Base-by-base conservation (phyloP, 2,888 invertebrate species). In the Patella ulyssiponensis region DNA sequence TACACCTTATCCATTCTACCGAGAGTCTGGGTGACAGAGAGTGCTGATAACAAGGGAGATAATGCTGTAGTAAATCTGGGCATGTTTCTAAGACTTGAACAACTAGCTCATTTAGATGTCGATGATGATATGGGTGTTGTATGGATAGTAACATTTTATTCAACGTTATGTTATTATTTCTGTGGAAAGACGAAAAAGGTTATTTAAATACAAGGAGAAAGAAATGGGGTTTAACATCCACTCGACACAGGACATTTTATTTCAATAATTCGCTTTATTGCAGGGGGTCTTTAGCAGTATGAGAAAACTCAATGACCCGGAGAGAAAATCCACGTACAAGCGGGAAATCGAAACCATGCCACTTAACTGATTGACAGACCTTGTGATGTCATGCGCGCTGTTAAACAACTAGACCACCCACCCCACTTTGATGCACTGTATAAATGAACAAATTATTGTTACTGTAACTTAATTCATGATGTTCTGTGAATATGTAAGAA, bases 41-140 rank as follows among this genome's bases (percentile, higher is more conserved):
- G 44, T 82, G 79, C 20, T 81, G 79, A 51, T 89, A 53, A 5
- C 80, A 77, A 4, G 84, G 83, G 72, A 89, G 80, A 79, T 86
- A 89, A 79, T 84, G 80, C 27, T 80, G 79, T 27, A 88, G 74
- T 79, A 88, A 89, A 74, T 89, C 88, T 23, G 90, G 90, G 78
- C 88, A 89, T 5, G 85, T 82, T 15, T 78, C 76, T 70, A 90
- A 81, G 9, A 87, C 82, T 58, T 80, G 78, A 3, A 82, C 74
- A 44, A 89, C 82, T 51, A 90, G 83, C 23, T 87, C 85, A 71
- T 83, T 78, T 12, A 84, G 77, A 20, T 83, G 77, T 5, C 80
- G 58, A 70, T 84, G 73, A 1, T 81, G 74, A 73, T 81, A 79
- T 1, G 84, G 80, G 33, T 84, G 86, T 73, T 80, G 77, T 15